Evolutionary conservation across 2,113 vertebrate genomes (phyloP).

Genomic region (Hemibates koningsi): DNA sequence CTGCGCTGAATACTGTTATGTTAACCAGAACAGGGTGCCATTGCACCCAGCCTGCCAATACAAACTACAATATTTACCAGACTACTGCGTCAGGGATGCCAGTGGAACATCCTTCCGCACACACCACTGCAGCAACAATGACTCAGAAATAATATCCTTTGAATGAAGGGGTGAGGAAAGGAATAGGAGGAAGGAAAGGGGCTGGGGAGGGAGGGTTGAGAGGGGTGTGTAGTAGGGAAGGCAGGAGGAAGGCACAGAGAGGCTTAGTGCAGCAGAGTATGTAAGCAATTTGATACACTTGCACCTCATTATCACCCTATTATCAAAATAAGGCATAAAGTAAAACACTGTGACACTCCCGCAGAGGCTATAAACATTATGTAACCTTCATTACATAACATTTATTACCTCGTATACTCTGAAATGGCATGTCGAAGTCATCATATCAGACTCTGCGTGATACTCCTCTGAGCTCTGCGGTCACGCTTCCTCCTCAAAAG

Average conservation of each 20-base stretch:
- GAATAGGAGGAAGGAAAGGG: neutral
- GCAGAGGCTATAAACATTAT: constrained; percentile 23
- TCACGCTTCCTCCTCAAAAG: neutral
- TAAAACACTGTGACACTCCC: constrained; percentile 18
- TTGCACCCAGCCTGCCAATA: neutral
- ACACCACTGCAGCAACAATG: neutral
- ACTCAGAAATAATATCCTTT: neutral
- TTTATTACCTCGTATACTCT: neutral
- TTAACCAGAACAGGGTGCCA: neutral
- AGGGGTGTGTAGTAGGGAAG: neutral
- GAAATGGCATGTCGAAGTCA: neutral
- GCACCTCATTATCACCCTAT: constrained; percentile 30
- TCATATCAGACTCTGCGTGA: neutral
- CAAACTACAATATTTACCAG: constrained; percentile 1
- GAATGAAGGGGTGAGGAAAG: neutral
- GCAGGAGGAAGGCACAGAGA: neutral
- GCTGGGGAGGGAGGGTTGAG: neutral
- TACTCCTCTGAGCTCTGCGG: neutral
- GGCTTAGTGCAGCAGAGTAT: constrained; percentile 13
- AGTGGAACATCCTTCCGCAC: neutral
- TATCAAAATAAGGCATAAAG: constrained; percentile 21
- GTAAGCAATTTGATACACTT: constrained; percentile 11
- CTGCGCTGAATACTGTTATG: neutral
- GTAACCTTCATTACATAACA: constrained; percentile 40
- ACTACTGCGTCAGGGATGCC: neutral